A percentile compares a stretch with the other conserved stretches of the same genome.
phyloP scores from a whole-genome alignment of 2,113 vertebrate species.

The Bos javanicus region DNA sequence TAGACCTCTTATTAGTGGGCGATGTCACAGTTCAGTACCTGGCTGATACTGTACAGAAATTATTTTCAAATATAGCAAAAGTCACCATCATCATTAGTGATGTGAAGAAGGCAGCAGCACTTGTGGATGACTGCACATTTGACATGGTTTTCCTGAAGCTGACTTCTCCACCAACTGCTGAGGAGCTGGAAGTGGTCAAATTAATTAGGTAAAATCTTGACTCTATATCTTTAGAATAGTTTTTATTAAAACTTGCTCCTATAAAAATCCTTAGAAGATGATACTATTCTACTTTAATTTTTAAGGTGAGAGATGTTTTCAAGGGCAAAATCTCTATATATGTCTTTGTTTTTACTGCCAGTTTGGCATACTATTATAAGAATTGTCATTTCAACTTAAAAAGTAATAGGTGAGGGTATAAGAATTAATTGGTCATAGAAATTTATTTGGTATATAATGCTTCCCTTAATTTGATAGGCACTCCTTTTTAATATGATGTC shows the following conservation, averaged over 20 bases:
- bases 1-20: constrained; percentile 59
- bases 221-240: neutral
- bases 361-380: neutral
- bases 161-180: neutral
- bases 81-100: neutral
- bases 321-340: neutral
- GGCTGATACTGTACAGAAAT: constrained; percentile 5
- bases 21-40: constrained; percentile 3
- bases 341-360: neutral
- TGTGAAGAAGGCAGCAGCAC: rapidly evolving
- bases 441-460: neutral
- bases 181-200: constrained; percentile 40
- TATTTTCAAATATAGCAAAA: neutral
- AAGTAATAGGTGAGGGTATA: neutral
- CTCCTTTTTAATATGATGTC: neutral
- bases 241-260: neutral
- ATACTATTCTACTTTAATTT: neutral
- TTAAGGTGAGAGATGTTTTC: neutral
- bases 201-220: constrained; percentile 55
- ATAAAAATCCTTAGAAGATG: neutral
- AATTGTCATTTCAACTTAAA: constrained; percentile 21
- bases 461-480: neutral
- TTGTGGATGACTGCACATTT: rapidly evolving
- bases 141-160: constrained; percentile 55
- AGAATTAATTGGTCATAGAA: neutral